These are phyloP conservation scores for Colistium nudipinnis DNA, from an alignment of 2,113 vertebrate species.

Conservation along the genomic window DNA sequence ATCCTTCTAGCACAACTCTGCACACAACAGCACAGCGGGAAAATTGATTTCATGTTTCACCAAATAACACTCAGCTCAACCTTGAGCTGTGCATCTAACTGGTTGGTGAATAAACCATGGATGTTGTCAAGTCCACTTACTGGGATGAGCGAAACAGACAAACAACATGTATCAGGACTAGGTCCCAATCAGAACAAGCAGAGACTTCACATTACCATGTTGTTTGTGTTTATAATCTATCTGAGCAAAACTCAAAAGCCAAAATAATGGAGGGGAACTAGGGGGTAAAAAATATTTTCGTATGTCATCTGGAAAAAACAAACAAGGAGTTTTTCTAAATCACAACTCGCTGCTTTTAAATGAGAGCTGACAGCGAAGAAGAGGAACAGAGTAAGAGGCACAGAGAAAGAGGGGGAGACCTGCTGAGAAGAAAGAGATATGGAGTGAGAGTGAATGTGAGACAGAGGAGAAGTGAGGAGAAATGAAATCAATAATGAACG, in stretches of 20 bases:
- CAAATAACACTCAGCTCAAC: constrained; percentile 20
- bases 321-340: constrained; percentile 46
- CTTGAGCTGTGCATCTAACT: constrained; percentile 16
- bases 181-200: constrained; percentile 19
- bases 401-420: constrained; percentile 42
- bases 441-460: constrained; percentile 58
- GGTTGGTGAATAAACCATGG: constrained; percentile 37
- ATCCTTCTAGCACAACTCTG: neutral
- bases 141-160: neutral
- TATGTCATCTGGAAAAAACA: constrained; percentile 46
- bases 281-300: constrained; percentile 14
- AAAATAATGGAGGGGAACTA: constrained; percentile 16
- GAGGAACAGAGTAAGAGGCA: constrained; percentile 37
- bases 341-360: constrained; percentile 59
- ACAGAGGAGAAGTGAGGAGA: constrained; percentile 70
- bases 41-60: constrained; percentile 36
- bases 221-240: neutral
- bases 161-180: constrained; percentile 27
- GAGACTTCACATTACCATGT: neutral
- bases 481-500: constrained; percentile 84
- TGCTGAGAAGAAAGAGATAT: constrained; percentile 67
- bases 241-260: neutral
- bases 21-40: constrained; percentile 8
- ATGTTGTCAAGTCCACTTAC: constrained; percentile 21
- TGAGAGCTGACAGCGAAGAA: constrained; percentile 49